Base-by-base conservation (phyloP, 2,113 vertebrate species). In the Sminthopsis crassicaudata region DNA sequence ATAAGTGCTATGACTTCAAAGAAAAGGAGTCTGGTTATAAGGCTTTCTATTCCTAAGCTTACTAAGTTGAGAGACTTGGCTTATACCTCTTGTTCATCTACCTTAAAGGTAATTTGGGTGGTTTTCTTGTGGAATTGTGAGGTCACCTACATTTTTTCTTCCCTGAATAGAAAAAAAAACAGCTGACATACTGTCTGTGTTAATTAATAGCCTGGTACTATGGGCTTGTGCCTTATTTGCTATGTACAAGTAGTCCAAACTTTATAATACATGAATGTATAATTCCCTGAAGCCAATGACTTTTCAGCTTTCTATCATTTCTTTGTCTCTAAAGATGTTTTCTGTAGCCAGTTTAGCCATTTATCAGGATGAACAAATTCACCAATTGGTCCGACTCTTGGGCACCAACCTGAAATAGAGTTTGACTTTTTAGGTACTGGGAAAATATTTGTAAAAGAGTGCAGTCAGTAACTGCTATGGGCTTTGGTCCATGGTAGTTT, bases 351-450 rank as follows among this genome's bases (percentile, higher is more conserved):
- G 51, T 98, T 94, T 97, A 97, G 96, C 96, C 92, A 96, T 97
- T 98, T 97, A 98, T 97, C 97, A 96, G 96, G 90, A 95, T 97
- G 95, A 96, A 97, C 96, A 97, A 98, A 67, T 94, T 96, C 90
- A 91, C 96, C 97, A 97, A 98, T 98, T 98, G 97, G 93, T 24
- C 95, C 54, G 97, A 96, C 95, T 96, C 95, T 95, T 95, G 88
- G 97, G 95, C 89, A 50, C 98, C 97, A 97, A 96, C 96, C 94
- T 97, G 90, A 92, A 95, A 97, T 97, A 97, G 94, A 93, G 94
- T 96, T 98, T 97, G 97, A 98, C 97, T 98, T 98, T 98, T 96
- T 98, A 95, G 94, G 93, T 97, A 97, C 94, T 97, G 96, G 97
- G 98, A 96, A 96, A 98, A 98, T 97, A 98, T 98, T 97, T 97